phyloP scores from a whole-genome alignment of 2,797 vertebrate species.

The Kryptolebias ocellatus region DNA sequence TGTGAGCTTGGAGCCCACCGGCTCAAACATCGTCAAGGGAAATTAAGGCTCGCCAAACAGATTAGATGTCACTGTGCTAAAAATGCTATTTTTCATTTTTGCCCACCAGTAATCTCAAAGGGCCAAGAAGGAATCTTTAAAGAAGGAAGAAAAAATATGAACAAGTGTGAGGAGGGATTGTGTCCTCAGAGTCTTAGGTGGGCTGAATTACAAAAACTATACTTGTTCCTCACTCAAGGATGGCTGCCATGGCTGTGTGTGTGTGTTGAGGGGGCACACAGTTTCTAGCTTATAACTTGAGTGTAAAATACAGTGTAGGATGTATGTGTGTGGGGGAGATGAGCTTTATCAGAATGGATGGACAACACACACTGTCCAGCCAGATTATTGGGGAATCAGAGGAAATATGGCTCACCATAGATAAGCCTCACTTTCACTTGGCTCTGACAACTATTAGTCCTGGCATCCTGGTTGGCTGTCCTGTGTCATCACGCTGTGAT shows the following conservation, averaged over 20 bases:
- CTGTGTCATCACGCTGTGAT: slow-evolving; percentile 54
- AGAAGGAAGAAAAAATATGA: slow-evolving; percentile 55
- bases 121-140: slow-evolving; percentile 69
- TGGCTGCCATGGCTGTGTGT: slow-evolving; percentile 51
- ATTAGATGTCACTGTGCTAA: slow-evolving; percentile 83
- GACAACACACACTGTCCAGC: slow-evolving; percentile 67
- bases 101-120: slow-evolving; percentile 77
- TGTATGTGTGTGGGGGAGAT: slow-evolving; percentile 47
- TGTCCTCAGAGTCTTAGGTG: slow-evolving; percentile 76
- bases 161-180: slow-evolving; percentile 47
- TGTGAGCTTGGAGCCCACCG: slow-evolving; percentile 70
- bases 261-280: slow-evolving; percentile 6
- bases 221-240: slow-evolving; percentile 55
- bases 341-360: slow-evolving; percentile 65
- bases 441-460: slow-evolving; percentile 66
- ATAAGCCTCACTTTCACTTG: slow-evolving; percentile 72
- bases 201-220: slow-evolving; percentile 71
- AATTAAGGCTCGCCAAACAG: slow-evolving; percentile 86
- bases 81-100: slow-evolving; percentile 84
- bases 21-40: slow-evolving; percentile 75
- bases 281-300: slow-evolving; percentile 49
- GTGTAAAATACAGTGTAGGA: slow-evolving; percentile 63
- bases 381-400: slow-evolving; percentile 63
- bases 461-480: slow-evolving; percentile 54
- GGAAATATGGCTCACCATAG: slow-evolving; percentile 63